These are phyloP conservation scores for Rhynchotus rufescens DNA, from an alignment of 2,797 vertebrate genomes.

Conservation along the genomic window DNA sequence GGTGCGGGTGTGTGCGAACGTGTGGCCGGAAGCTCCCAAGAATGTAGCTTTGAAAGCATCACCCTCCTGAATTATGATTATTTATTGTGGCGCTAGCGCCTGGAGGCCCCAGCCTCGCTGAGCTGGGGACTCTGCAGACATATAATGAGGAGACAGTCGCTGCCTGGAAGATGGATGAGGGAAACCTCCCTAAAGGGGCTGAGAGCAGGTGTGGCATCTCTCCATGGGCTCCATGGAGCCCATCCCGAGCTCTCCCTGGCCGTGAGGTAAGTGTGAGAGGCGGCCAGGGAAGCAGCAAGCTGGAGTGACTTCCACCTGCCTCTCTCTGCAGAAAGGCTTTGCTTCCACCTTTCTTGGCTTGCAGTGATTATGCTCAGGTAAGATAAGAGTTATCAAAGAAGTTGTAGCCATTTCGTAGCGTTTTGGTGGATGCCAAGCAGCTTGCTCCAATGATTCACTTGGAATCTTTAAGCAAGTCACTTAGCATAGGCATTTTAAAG, in stretches of 20 bases:
- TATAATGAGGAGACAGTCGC: slow-evolving; percentile 13
- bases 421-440: background rate
- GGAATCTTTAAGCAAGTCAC: background rate
- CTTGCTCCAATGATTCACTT: background rate
- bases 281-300: slow-evolving; percentile 2
- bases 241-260: background rate
- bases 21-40: slow-evolving; percentile 16
- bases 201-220: slow-evolving; percentile 54
- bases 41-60: slow-evolving; percentile 54
- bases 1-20: background rate
- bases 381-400: slow-evolving; percentile 19
- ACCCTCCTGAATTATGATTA: slow-evolving; percentile 50
- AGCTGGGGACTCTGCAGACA: slow-evolving; percentile 18
- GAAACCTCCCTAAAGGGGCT: slow-evolving; percentile 42
- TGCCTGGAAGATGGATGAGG: slow-evolving; percentile 36
- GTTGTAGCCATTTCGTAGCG: background rate
- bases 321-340: slow-evolving; percentile 6
- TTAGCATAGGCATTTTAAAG: background rate
- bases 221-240: background rate
- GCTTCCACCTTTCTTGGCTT: slow-evolving; percentile 4
- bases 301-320: background rate
- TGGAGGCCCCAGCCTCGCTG: background rate
- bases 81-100: slow-evolving; percentile 45
- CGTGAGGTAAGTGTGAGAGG: background rate
- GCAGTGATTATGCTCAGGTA: slow-evolving; percentile 37